Conservation (phyloP, 2,797 vertebrate genomes). For the Oreonectes daqikongensis region DNA sequence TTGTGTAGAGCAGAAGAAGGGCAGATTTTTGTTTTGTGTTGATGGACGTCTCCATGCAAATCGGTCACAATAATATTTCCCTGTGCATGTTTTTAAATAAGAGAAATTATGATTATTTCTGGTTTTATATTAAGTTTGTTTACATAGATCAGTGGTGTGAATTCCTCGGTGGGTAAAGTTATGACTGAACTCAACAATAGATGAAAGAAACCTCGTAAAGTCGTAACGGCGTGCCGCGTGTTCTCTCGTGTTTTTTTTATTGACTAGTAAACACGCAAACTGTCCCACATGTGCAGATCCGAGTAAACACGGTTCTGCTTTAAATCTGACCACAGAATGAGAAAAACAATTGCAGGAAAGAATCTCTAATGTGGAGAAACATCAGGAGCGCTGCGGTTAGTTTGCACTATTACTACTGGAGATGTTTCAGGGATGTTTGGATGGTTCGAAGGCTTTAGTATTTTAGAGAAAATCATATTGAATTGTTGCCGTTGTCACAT, state of each 20-base stretch:
- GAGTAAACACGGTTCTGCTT: not conserved
- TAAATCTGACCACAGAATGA: not conserved
- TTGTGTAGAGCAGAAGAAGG: not conserved
- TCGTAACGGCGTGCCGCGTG: not conserved
- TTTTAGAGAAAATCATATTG: too few species aligned
- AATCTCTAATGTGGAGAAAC: not conserved
- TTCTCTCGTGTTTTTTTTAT: slow-evolving; percentile 20
- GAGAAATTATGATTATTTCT: too few species aligned
- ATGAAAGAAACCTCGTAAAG: slow-evolving; percentile 4
- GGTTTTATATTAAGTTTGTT: not conserved
- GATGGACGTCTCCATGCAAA: too few species aligned
- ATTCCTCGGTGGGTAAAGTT: not conserved
- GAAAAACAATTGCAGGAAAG: not conserved
- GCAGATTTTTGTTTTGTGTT: not conserved
- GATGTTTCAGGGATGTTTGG: not conserved
- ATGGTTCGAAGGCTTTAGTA: too few species aligned
- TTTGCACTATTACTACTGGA: not conserved
- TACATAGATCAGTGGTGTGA: not conserved
- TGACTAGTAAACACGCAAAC: slow-evolving; percentile 28
- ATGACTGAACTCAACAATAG: not conserved
- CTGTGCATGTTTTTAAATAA: not conserved
- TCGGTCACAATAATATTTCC: not conserved
- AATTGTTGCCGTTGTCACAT: not conserved
- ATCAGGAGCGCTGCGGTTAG: not conserved
- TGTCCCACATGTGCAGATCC: not conserved